A percentile compares a stretch with the other conserved stretches of the same genome.
Conservation (phyloP, 2,888 invertebrate species). For the Eupsilia transversa region DNA sequence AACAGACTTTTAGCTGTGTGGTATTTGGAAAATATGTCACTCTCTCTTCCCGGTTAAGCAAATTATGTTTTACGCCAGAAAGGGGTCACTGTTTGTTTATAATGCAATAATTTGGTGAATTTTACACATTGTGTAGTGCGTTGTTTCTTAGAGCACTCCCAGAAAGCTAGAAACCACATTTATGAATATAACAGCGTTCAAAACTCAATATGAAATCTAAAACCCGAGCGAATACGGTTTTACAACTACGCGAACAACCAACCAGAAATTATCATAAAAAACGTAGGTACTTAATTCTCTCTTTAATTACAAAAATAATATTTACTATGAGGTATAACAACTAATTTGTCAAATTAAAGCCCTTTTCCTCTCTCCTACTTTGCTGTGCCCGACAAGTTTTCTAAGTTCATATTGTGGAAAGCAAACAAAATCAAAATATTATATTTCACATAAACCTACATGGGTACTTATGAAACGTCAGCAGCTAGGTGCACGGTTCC, state of each 20-base stretch:
- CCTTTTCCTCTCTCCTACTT: too few relatives aligned
- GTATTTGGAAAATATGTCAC: not conserved
- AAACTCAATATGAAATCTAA: not conserved
- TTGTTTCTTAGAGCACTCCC: not conserved
- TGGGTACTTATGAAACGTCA: too few relatives aligned
- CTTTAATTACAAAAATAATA: too few relatives aligned
- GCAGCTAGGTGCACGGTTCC: too few relatives aligned
- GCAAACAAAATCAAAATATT: too few relatives aligned
- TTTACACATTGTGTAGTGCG: not conserved
- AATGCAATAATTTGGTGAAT: not conserved
- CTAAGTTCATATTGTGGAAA: too few relatives aligned
- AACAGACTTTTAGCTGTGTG: conserved; percentile 9
- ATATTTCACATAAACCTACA: too few relatives aligned
- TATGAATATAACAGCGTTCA: conserved; percentile 1
- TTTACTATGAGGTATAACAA: too few relatives aligned
- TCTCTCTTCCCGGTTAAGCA: not conserved
- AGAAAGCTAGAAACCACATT: not conserved
- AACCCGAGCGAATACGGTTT: not conserved
- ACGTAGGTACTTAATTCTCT: not conserved
- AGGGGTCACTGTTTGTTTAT: not conserved
- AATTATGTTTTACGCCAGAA: not conserved
- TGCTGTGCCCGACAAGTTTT: too few relatives aligned
- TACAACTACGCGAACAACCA: not conserved
- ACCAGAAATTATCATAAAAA: not conserved
- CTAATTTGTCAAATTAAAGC: too few relatives aligned